phyloP scores from a whole-genome alignment of 2,888 invertebrate species.

The Cataglyphis livida region DNA sequence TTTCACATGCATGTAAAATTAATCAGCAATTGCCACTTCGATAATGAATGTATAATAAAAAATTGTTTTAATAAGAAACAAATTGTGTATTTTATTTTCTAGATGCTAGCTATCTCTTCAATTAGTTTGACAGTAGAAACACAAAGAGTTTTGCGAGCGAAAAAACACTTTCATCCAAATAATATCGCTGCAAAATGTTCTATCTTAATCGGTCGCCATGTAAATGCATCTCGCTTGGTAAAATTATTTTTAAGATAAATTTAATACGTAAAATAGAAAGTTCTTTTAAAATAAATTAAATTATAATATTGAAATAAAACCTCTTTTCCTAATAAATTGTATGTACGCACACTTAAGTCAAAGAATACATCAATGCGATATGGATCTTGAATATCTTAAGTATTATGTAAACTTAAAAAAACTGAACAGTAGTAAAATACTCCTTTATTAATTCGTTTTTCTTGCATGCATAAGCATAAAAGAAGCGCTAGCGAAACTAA shows the following conservation, averaged over 20 bases:
- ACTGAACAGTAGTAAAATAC: background rate
- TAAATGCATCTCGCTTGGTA: background rate
- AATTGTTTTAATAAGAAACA: slow-evolving; percentile 16
- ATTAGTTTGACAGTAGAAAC: slow-evolving; percentile 35
- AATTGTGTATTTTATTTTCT: background rate
- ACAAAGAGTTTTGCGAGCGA: slow-evolving; percentile 32
- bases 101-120: slow-evolving; percentile 12
- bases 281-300: slow-evolving; percentile 19
- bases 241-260: slow-evolving; percentile 46
- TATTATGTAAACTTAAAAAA: background rate
- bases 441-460: background rate
- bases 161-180: slow-evolving; percentile 39
- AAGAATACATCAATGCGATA: background rate
- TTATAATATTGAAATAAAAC: slow-evolving; percentile 21
- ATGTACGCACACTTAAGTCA: background rate
- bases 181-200: slow-evolving; percentile 34
- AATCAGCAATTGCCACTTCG: background rate
- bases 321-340: background rate
- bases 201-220: slow-evolving; percentile 11
- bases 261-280: slow-evolving; percentile 13
- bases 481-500: slow-evolving; percentile 2
- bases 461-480: background rate
- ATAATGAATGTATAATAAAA: background rate
- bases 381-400: background rate
- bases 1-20: background rate